Evolutionary conservation across 2,797 vertebrate genomes (phyloP), one percentile per base, ranked within the genome.

Genomic region (Platalea minor): DNA sequence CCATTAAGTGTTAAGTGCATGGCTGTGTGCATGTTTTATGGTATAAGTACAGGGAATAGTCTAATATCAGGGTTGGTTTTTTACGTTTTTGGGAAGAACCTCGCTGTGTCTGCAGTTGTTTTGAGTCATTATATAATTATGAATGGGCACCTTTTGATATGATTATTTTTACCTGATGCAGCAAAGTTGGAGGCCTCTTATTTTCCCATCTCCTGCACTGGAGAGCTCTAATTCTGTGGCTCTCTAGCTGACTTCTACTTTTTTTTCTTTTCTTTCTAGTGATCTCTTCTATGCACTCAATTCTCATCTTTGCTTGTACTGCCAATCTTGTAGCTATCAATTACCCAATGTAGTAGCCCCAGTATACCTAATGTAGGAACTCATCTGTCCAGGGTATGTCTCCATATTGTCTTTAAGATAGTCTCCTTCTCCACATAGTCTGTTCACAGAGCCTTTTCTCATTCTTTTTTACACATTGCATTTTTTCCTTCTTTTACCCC

Each of bases 351-450:
- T 31, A 37, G 48, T 67, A 85, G 16, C 23, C 50, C 17, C 35
- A n/a, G 5, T 17, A 54, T 26, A 61, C 7, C 16, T 7, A n/a
- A 5, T 18, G 5, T 31, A 74, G 65, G 21, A 63, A 51, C 12
- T 59, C 16, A 35, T 50, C 24, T 73, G 29, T 24, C 51, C 29
- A 61, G 35, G 7, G 3, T 67, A 29, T 69, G 19, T 70, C 24
- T 88, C 28, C 31, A 11, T 68, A 41, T 17, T 26, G 12, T 77
- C 28, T 67, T 56, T 35, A 67, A 50, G 24, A 57, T 8, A 31
- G 45, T 69, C 0, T 2, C 23, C 35, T 93, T 59, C 51, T 93
- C 21, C 14, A 18, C 0, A 0, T 11, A 46, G 13, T 64, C n/a
- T 68, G 16, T 77, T 93, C 68, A 53, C 17, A 0, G 0, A 70